Percentiles rank a stretch among this genome's conserved stretches.
These are phyloP conservation scores for Oplegnathus fasciatus DNA, from an alignment of 2,113 vertebrate species.

Conservation along the genomic window DNA sequence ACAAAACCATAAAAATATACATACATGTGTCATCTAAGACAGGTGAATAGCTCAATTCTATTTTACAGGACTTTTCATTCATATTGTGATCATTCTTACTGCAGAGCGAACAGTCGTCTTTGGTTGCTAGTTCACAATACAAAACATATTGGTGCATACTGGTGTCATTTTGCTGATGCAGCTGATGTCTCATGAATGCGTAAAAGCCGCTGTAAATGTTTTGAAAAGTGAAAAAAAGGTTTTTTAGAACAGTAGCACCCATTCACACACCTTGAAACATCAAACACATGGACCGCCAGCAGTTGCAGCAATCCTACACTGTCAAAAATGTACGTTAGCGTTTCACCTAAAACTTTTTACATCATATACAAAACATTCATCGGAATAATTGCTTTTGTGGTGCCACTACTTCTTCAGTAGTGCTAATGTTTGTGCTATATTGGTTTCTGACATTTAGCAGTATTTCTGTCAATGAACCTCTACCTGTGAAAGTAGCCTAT, in stretches of 20 bases:
- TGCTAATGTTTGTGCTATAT: slow-evolving; percentile 76
- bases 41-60: slow-evolving; percentile 68
- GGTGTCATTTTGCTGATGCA: slow-evolving; percentile 26
- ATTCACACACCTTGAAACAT: slow-evolving; percentile 26
- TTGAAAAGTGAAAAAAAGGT: background rate
- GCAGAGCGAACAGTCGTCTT: slow-evolving; percentile 57
- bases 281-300: slow-evolving; percentile 33
- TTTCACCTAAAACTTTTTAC: slow-evolving; percentile 82
- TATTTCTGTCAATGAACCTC: slow-evolving; percentile 57
- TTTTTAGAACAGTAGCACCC: slow-evolving; percentile 23
- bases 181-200: slow-evolving; percentile 22
- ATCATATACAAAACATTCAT: slow-evolving; percentile 85
- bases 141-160: slow-evolving; percentile 10
- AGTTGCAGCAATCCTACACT: slow-evolving; percentile 35
- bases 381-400: slow-evolving; percentile 81
- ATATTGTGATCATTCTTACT: background rate
- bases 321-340: slow-evolving; percentile 53
- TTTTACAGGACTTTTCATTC: slow-evolving; percentile 67
- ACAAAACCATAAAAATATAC: slow-evolving; percentile 86
- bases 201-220: slow-evolving; percentile 1
- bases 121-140: slow-evolving; percentile 63
- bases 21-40: slow-evolving; percentile 76
- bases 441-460: slow-evolving; percentile 61
- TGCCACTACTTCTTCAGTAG: slow-evolving; percentile 75
- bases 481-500: slow-evolving; percentile 67